Percentiles rank a stretch among this genome's conserved stretches.
Evolutionary conservation across 2,888 invertebrate species (phyloP).

Genomic region (Eupithecia exiguata): DNA sequence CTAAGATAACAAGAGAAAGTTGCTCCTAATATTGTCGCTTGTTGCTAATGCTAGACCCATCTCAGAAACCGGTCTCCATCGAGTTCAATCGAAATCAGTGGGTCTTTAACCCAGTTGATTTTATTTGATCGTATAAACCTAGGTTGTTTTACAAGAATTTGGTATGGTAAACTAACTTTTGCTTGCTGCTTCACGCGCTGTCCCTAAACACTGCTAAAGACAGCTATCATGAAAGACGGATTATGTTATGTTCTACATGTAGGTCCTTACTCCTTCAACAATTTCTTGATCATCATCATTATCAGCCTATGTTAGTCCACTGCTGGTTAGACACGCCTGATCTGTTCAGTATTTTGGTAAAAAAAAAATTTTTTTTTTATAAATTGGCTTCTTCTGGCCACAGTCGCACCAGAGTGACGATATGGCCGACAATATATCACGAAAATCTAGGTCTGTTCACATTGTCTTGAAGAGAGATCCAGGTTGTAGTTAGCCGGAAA

Average conservation of each 20-base stretch:
- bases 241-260: neutral
- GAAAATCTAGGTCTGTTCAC: too few species aligned
- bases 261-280: neutral
- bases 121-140: slow-evolving; percentile 5
- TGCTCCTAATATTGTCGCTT: neutral
- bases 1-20: slow-evolving; percentile 1
- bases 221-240: neutral
- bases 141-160: neutral
- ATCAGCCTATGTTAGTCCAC: too few species aligned
- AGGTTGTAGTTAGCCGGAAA: neutral
- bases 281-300: neutral
- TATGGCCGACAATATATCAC: too few species aligned
- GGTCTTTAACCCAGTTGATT: slow-evolving; percentile 21
- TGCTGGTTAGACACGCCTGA: too few species aligned
- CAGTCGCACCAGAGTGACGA: neutral
- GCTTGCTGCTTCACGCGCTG: neutral
- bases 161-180: neutral
- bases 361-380: neutral
- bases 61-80: neutral
- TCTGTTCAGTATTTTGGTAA: too few species aligned
- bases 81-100: neutral
- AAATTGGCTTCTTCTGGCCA: neutral
- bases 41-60: neutral
- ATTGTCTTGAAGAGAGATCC: too few species aligned
- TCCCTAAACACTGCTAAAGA: neutral